Conservation (phyloP, 2,888 invertebrate species). For the Drosophila kambysellisi region DNA sequence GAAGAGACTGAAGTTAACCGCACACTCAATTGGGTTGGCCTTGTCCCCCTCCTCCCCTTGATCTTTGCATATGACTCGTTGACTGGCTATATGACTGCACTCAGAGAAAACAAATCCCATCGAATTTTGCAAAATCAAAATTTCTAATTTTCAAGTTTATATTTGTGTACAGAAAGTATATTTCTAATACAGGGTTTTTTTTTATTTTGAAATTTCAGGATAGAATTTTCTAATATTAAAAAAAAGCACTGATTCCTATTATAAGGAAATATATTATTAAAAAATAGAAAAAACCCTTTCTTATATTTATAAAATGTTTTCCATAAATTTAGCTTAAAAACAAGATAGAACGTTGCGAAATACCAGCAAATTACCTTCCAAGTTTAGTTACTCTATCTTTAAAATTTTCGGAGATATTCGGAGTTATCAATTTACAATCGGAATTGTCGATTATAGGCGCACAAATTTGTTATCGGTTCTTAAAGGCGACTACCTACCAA, state of each 20-base stretch:
- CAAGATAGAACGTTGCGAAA: no score
- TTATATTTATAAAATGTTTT: no score
- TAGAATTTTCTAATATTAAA: no score
- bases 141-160: background rate
- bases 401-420: no score
- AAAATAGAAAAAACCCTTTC: background rate
- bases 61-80: conserved; percentile 14
- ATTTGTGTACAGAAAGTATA: background rate
- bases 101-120: background rate
- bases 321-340: background rate
- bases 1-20: conserved; percentile 42
- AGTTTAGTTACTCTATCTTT: no score
- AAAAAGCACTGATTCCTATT: background rate
- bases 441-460: no score
- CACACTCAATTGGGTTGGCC: conserved; percentile 55
- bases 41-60: background rate
- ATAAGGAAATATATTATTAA: no score
- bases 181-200: no score
- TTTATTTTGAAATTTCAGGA: background rate
- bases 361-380: no score
- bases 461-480: no score
- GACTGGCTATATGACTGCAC: background rate
- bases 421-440: no score
- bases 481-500: no score
- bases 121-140: background rate